Evolutionary conservation across 2,888 invertebrate genomes (phyloP).

Genomic region (Synanthedon myopaeformis): DNA sequence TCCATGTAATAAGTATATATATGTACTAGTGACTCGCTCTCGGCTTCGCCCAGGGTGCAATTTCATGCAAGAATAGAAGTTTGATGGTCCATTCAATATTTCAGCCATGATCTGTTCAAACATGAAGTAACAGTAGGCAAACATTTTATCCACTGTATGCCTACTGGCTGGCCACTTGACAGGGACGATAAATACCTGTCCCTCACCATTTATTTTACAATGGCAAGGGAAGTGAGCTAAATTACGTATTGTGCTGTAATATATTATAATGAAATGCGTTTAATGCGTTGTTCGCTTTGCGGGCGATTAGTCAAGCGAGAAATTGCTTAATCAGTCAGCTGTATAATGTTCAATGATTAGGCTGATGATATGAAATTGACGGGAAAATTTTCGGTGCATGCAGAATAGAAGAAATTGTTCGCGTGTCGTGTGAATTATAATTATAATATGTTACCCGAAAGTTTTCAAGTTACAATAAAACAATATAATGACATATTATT

Average conservation of each 20-base stretch:
- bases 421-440: too few relatives aligned
- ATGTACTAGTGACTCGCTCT: too few relatives aligned
- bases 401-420: neutral
- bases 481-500: too few relatives aligned
- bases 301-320: slow-evolving; percentile 44
- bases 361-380: slow-evolving; percentile 49
- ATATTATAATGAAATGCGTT: slow-evolving; percentile 60
- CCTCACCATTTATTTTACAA: slow-evolving; percentile 10
- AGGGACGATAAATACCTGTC: slow-evolving; percentile 35
- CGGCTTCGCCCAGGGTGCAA: too few relatives aligned
- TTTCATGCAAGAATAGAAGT: too few relatives aligned
- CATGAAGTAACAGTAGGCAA: neutral
- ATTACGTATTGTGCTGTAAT: slow-evolving; percentile 54
- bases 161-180: slow-evolving; percentile 20
- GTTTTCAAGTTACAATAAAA: too few relatives aligned
- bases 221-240: slow-evolving; percentile 43
- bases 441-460: too few relatives aligned
- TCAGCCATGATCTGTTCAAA: neutral
- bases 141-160: slow-evolving; percentile 3
- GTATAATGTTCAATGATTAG: slow-evolving; percentile 59
- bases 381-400: slow-evolving; percentile 34
- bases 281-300: slow-evolving; percentile 25
- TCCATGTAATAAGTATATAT: too few relatives aligned
- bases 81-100: slow-evolving; percentile 1
- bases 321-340: slow-evolving; percentile 66